Evolutionary conservation across 2,113 vertebrate species (phyloP).

Genomic region (Lophura nycthemera): DNA sequence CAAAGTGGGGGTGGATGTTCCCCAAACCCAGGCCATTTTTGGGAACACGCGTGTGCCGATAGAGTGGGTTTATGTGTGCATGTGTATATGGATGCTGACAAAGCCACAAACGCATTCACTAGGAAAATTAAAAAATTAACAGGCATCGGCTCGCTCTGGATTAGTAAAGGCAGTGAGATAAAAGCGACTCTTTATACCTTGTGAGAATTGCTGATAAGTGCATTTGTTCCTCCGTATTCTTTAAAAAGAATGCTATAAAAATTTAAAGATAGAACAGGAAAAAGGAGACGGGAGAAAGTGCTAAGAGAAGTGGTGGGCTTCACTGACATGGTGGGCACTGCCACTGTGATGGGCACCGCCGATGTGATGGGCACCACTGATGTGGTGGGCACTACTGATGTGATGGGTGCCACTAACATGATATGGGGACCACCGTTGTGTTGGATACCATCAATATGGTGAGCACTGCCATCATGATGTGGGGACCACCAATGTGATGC

Average conservation of each 20-base stretch:
- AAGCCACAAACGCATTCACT: conserved; percentile 39
- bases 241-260: conserved; percentile 58
- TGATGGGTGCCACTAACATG: too few relatives aligned
- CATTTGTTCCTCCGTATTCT: conserved; percentile 67
- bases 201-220: conserved; percentile 65
- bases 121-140: conserved; percentile 55
- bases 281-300: background rate
- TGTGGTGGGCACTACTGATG: too few relatives aligned
- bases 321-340: background rate
- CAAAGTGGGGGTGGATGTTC: background rate
- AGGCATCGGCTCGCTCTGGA: conserved; percentile 29
- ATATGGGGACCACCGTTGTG: too few relatives aligned
- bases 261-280: conserved; percentile 54
- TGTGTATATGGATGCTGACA: background rate
- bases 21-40: background rate
- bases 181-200: conserved; percentile 61
- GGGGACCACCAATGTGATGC: too few relatives aligned
- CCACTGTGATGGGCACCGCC: background rate
- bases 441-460: too few relatives aligned
- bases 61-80: background rate
- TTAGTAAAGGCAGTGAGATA: conserved; percentile 51
- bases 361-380: too few relatives aligned
- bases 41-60: background rate
- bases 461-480: too few relatives aligned
- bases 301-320: background rate